Evolutionary conservation across 2,888 invertebrate genomes (phyloP).

Genomic region (Antheraea assamensis): DNA sequence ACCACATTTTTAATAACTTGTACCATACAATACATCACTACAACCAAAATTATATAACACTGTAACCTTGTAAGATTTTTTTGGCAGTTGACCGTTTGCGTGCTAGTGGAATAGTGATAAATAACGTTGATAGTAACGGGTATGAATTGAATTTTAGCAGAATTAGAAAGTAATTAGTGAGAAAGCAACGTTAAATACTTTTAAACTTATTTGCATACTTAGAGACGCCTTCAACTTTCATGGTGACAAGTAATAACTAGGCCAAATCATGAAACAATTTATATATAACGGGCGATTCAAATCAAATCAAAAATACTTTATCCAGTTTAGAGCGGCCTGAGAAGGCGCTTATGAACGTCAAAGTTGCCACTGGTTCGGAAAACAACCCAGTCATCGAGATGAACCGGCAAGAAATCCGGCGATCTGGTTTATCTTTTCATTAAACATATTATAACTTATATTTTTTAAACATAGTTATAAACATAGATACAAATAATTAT

Average conservation of each 20-base stretch:
- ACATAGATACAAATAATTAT: no score
- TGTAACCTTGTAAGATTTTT: conserved; percentile 60
- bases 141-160: conserved; percentile 8
- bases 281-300: no score
- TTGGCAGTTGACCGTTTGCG: conserved; percentile 57
- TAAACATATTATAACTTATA: no score
- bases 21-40: conserved; percentile 23
- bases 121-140: background rate
- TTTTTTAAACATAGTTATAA: no score
- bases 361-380: no score
- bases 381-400: no score
- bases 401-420: no score
- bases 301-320: no score
- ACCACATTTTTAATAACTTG: conserved; percentile 25
- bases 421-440: no score
- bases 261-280: no score
- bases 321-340: no score
- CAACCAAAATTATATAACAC: conserved; percentile 41
- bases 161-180: background rate
- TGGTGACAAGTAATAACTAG: background rate
- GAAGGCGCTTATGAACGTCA: no score
- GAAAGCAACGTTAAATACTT: background rate
- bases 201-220: background rate
- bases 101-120: background rate
- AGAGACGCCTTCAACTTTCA: background rate